Conservation (phyloP, 2,797 vertebrate species). For the Intellagama lesueurii region DNA sequence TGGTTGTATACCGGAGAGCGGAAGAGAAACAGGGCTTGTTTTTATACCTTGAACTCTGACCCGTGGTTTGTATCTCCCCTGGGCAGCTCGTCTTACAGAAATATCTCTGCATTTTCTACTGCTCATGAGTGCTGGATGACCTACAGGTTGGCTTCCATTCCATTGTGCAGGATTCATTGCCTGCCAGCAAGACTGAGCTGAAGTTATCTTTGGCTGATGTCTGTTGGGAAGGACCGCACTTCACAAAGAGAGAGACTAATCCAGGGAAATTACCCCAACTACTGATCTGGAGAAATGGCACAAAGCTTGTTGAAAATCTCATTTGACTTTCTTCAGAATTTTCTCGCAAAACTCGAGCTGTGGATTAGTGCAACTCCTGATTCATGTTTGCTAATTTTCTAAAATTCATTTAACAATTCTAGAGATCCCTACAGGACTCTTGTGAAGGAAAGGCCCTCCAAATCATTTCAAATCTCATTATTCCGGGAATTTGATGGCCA, state of each 20-base stretch:
- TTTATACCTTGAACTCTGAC: slow-evolving; percentile 67
- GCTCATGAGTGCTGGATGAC: background rate
- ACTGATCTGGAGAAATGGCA: background rate
- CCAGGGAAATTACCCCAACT: background rate
- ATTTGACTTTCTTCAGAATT: background rate
- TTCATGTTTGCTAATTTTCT: no score
- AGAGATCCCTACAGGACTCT: background rate
- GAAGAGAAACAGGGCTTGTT: slow-evolving; percentile 60
- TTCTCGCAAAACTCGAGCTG: no score
- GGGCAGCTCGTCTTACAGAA: slow-evolving; percentile 4
- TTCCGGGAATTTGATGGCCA: background rate
- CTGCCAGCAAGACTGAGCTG: slow-evolving; percentile 24
- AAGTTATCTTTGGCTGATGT: background rate
- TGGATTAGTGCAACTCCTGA: background rate
- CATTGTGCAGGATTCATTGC: background rate
- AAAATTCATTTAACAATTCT: background rate
- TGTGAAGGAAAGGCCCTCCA: no score
- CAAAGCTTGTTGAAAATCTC: background rate
- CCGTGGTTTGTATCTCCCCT: slow-evolving; percentile 50
- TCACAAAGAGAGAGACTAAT: background rate
- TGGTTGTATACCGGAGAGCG: slow-evolving; percentile 69
- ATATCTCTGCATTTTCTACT: slow-evolving; percentile 45
- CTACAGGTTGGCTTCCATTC: background rate
- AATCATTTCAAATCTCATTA: background rate
- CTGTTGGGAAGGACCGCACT: background rate